Evolutionary conservation across 2,888 invertebrate species (phyloP), one percentile per base, ranked within the genome.

Genomic region (Mallateleia sp.): DNA sequence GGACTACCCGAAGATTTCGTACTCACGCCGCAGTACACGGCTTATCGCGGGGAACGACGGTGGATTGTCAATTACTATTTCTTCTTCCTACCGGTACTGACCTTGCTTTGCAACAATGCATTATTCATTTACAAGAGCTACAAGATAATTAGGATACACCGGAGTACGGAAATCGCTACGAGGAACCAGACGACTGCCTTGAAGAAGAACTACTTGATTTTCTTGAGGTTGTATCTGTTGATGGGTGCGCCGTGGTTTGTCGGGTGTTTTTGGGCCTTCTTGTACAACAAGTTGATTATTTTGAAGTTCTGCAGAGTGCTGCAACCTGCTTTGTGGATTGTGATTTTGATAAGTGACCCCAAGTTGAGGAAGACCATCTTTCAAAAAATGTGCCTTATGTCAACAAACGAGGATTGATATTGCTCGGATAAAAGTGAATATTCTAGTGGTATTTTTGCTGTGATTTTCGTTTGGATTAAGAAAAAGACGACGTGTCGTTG

Each of bases 171-270:
- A 72, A 90, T 93, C 0, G 90, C 90, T 1, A 91, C 89, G 18
- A 83, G 80, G 4, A 91, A 90, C 74, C 91, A 91, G 11, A 83
- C 83, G 0, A 91, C 88, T 50, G 54, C 85, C 2, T 22, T 93
- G 42, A 85, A 74, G 56, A 91, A 91, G 50, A 93, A 91, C 18
- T 93, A 93, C 72, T 87, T 91, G 66, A 66, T 93, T 0, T 93
- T 93, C 58, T 42, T 93, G 25, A 89, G 90, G 52, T 82, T 93
- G 14, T 93, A 93, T 58, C 72, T 93, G 3, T 71, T 93, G 52
- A 93, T 93, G 93, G 93, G 93, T 0, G 91, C 93, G 1, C 93
- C 93, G 0, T 93, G 93, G 93, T 93, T 93, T 52, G 92, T 91
- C 34, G 92, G 92, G 7, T 88, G 88, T 50, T 60, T 91, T 5